Conservation (phyloP, 2,888 invertebrate genomes). For the Lepidocyrtinus sp. region DNA sequence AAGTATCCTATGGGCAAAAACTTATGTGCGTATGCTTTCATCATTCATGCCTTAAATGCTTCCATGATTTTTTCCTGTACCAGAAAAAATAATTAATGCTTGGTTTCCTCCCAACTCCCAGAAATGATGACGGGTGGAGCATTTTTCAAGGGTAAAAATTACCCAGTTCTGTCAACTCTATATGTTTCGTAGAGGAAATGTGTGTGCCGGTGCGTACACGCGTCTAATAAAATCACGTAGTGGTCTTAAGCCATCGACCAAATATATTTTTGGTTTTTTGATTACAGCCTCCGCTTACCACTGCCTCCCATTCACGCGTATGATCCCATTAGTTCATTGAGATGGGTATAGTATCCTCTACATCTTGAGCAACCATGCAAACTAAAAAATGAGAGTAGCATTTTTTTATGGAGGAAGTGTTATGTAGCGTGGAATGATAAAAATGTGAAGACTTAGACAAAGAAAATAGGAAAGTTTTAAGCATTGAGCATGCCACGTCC, state of each 20-base stretch:
- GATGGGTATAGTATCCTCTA: not conserved
- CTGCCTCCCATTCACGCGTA: constrained; percentile 1
- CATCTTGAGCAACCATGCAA: not conserved
- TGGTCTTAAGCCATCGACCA: no score
- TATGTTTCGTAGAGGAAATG: not conserved
- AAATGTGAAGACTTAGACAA: not conserved
- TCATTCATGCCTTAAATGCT: constrained; percentile 2
- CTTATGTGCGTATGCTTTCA: not conserved
- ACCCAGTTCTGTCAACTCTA: not conserved
- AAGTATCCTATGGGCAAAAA: not conserved
- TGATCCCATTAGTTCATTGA: constrained; percentile 2
- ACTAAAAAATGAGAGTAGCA: not conserved
- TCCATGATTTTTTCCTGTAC: not conserved
- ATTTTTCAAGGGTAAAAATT: constrained; percentile 1
- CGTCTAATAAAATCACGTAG: not conserved
- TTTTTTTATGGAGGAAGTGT: not conserved
- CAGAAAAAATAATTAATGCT: not conserved
- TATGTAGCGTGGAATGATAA: not conserved
- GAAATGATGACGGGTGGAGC: no score
- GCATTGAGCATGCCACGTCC: not conserved
- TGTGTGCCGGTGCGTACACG: constrained; percentile 4
- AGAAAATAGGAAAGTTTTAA: not conserved
- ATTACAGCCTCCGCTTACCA: constrained; percentile 5
- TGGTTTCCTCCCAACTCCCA: not conserved
- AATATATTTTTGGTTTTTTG: constrained; percentile 4